Conservation (phyloP, 2,797 vertebrate species). For the Lepus oiostolus region DNA sequence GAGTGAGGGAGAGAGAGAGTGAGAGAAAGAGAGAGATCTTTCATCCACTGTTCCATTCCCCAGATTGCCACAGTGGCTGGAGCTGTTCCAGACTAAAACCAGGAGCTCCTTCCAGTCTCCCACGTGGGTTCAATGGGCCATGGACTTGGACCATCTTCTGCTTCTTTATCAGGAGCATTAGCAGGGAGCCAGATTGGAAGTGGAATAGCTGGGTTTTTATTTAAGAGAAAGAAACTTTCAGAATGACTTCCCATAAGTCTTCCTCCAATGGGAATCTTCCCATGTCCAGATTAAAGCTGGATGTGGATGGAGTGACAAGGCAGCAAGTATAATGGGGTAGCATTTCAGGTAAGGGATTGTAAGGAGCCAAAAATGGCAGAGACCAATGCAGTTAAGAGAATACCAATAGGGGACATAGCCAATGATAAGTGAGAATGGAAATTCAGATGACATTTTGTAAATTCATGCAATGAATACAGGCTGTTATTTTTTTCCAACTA, state of each 20-base stretch:
- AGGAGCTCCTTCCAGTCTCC: too few relatives aligned
- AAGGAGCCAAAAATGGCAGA: not conserved
- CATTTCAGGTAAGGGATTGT: not conserved
- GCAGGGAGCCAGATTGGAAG: too few relatives aligned
- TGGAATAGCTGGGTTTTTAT: not conserved
- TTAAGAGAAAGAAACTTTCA: not conserved
- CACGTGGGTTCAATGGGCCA: too few relatives aligned
- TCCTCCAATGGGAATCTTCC: not conserved
- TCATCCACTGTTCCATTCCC: too few relatives aligned
- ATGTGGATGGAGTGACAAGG: not conserved
- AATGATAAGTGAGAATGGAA: slow-evolving; percentile 23
- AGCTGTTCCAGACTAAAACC: too few relatives aligned
- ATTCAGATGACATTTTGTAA: slow-evolving; percentile 38
- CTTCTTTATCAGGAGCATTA: too few relatives aligned
- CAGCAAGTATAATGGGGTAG: not conserved
- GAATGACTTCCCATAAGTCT: not conserved
- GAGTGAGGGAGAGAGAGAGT: too few relatives aligned
- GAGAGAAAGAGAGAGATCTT: too few relatives aligned
- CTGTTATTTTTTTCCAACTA: not conserved
- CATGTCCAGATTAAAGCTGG: not conserved
- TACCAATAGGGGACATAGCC: not conserved
- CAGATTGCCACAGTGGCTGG: too few relatives aligned
- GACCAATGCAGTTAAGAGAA: not conserved
- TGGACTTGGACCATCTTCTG: too few relatives aligned
- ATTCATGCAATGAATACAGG: not conserved